Percentiles rank a stretch among this genome's conserved stretches.
These are phyloP conservation scores for Ernsta delagoae DNA, from an alignment of 2,888 invertebrate species.

Conservation along the genomic window DNA sequence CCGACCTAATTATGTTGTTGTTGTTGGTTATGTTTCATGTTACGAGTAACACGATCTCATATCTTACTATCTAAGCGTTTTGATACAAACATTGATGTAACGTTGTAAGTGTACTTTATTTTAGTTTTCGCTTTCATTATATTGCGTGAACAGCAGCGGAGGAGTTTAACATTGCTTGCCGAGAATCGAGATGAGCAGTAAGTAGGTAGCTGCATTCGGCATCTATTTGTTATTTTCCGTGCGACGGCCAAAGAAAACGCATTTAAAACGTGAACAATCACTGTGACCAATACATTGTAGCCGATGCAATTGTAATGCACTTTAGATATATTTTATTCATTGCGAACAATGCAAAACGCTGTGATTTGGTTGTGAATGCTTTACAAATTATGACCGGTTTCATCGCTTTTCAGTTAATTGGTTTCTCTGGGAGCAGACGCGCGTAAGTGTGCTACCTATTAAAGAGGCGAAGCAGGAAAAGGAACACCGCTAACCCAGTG, in stretches of 20 bases:
- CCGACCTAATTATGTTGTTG: conserved; percentile 26
- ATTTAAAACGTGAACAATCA: conserved; percentile 12
- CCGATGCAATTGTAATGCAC: background rate
- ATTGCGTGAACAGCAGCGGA: conserved; percentile 41
- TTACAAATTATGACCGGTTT: conserved; percentile 1
- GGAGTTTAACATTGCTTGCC: conserved; percentile 35
- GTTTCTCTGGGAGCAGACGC: conserved; percentile 22
- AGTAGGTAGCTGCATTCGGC: conserved; percentile 35
- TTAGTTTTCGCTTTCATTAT: conserved; percentile 50
- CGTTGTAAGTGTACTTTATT: conserved; percentile 29
- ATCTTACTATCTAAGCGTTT: conserved; percentile 22
- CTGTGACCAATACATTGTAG: conserved; percentile 13
- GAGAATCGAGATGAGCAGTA: conserved; percentile 36
- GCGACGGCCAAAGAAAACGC: conserved; percentile 29
- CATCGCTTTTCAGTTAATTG: conserved; percentile 16
- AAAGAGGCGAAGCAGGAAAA: conserved; percentile 78
- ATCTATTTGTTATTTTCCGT: conserved; percentile 33
- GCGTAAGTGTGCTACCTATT: conserved; percentile 51
- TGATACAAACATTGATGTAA: conserved; percentile 33
- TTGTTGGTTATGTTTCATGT: background rate
- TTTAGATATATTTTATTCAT: conserved; percentile 18
- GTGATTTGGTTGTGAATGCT: conserved; percentile 13
- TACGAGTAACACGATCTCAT: background rate
- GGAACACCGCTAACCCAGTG: conserved; percentile 83
- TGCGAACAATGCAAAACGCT: conserved; percentile 1